Percentiles rank a stretch among this genome's conserved stretches.
Evolutionary conservation across 2,888 invertebrate genomes (phyloP).

Genomic region (Luffia ferchaultella): DNA sequence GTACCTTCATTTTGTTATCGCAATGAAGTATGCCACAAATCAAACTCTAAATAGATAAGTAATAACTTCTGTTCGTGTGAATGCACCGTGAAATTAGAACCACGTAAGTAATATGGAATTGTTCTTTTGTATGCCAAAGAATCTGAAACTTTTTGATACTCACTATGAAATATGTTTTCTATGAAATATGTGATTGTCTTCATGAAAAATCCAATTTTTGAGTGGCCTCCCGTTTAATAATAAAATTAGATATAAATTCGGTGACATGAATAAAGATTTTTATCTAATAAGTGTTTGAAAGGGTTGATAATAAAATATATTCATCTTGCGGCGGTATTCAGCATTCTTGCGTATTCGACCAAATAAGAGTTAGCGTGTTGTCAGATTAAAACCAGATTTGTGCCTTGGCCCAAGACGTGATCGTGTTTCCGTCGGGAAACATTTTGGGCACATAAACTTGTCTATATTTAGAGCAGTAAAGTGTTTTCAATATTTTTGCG

Average conservation of each 20-base stretch:
- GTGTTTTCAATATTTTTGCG: not conserved
- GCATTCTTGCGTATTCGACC: no score
- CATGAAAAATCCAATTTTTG: no score
- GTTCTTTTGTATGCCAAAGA: not conserved
- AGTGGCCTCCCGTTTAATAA: no score
- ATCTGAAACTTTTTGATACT: not conserved
- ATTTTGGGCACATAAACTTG: not conserved
- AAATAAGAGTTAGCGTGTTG: not conserved
- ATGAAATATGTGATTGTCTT: not conserved
- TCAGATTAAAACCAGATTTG: conserved; percentile 33
- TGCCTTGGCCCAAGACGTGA: conserved; percentile 55
- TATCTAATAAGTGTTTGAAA: no score
- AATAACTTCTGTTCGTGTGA: not conserved
- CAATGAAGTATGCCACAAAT: not conserved
- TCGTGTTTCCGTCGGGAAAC: not conserved
- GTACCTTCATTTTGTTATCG: not conserved
- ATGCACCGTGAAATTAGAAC: not conserved
- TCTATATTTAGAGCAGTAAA: not conserved
- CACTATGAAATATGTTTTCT: not conserved
- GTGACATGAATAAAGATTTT: not conserved
- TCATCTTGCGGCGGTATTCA: no score
- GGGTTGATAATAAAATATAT: no score
- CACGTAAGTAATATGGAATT: not conserved
- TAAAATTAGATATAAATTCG: not conserved
- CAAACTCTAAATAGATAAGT: not conserved